Conservation (phyloP, 2,113 vertebrate genomes). For the Muntiacus muntjak region DNA sequence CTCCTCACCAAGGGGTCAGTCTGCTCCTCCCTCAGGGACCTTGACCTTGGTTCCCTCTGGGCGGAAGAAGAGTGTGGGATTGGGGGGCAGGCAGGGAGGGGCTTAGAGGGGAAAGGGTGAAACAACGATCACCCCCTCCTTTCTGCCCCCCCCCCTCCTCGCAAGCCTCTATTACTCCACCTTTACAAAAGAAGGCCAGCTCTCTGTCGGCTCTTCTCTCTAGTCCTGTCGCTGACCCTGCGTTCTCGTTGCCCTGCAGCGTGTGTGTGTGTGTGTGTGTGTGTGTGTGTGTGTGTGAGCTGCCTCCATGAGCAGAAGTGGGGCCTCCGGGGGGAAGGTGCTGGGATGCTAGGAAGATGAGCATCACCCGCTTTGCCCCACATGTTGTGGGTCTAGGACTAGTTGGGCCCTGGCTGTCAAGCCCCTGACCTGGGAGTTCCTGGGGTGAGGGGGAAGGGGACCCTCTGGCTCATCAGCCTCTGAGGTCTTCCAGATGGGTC, state of each 20-base stretch:
- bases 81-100: background rate
- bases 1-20: background rate
- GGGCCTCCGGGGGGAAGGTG: slow-evolving; percentile 72
- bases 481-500: background rate
- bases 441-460: background rate
- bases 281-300: background rate
- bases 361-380: slow-evolving; percentile 84
- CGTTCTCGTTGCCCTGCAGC: slow-evolving; percentile 72
- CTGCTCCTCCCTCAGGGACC: background rate
- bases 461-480: background rate
- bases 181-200: fast-evolving
- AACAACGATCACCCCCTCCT: fast-evolving
- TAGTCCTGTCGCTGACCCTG: background rate
- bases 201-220: fast-evolving
- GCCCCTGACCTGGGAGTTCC: too few species aligned
- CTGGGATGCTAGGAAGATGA: background rate
- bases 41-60: background rate
- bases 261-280: slow-evolving; percentile 44
- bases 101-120: too few species aligned
- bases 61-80: background rate
- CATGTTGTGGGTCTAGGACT: slow-evolving; percentile 80
- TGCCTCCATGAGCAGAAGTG: slow-evolving; percentile 85
- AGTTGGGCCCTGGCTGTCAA: slow-evolving; percentile 74
- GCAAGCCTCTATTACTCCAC: background rate
- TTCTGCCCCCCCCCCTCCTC: background rate